Conservation (phyloP, 2,113 vertebrate genomes). For the Platysternon megacephalum region DNA sequence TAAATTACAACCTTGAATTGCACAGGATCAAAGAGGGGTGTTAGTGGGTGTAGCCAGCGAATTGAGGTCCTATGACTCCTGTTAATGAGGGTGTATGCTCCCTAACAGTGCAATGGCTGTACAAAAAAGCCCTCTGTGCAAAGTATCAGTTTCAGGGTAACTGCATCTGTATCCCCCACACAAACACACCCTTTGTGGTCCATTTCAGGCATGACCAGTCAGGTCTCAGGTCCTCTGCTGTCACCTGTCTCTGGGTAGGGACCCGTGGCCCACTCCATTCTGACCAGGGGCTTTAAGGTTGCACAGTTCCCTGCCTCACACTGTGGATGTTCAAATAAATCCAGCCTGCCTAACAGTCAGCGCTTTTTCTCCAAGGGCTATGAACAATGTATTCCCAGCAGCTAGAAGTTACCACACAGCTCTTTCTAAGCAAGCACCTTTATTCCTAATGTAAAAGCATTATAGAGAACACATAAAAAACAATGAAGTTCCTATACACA, state of each 20-base stretch:
- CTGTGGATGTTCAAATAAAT: no score
- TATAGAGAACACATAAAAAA: no score
- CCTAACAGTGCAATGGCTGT: neutral
- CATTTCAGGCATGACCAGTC: neutral
- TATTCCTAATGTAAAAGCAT: neutral
- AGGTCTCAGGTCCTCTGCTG: neutral
- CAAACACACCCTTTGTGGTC: neutral
- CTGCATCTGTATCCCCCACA: neutral
- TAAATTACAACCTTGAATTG: neutral
- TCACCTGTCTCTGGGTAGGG: neutral
- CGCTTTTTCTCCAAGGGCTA: neutral
- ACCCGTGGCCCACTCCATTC: neutral
- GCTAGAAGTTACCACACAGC: neutral
- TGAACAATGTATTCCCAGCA: neutral
- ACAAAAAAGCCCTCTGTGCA: neutral
- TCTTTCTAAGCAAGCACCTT: neutral
- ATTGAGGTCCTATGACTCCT: neutral
- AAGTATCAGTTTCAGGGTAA: neutral
- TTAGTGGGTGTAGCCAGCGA: neutral
- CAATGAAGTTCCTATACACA: no score
- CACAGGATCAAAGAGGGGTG: neutral
- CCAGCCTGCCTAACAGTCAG: neutral
- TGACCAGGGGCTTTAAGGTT: neutral
- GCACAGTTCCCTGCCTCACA: neutral
- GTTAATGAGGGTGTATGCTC: neutral